Evolutionary conservation across 2,113 vertebrate species (phyloP).

Genomic region (Archilochus colubris): DNA sequence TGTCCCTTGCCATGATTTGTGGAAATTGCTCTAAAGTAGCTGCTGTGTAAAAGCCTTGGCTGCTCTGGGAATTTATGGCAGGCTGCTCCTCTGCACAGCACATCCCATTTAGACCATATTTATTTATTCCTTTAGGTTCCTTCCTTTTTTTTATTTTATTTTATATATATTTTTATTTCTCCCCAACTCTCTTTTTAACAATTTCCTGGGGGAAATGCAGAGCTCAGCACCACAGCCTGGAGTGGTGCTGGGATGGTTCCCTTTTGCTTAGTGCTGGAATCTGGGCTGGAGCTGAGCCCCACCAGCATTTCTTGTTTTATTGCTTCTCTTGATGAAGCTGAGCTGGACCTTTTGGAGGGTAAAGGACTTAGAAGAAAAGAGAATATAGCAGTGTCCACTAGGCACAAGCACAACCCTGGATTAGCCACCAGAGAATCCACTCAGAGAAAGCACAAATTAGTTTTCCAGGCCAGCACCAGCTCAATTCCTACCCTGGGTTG

Average conservation of each 20-base stretch:
- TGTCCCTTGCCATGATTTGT: constrained; percentile 74
- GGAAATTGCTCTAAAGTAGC: constrained; percentile 79
- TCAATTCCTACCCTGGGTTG: fast-evolving
- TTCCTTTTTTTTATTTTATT: background rate
- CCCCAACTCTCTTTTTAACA: background rate
- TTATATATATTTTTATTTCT: no score
- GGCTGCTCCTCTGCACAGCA: background rate
- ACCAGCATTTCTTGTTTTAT: background rate
- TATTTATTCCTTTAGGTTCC: constrained; percentile 43
- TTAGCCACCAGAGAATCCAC: background rate
- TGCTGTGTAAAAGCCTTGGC: constrained; percentile 49
- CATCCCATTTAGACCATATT: constrained; percentile 33
- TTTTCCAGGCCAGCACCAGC: background rate
- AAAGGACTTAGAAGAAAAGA: background rate
- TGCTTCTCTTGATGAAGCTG: background rate
- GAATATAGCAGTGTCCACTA: background rate
- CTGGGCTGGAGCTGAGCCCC: background rate
- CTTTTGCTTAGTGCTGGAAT: background rate
- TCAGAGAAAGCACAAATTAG: fast-evolving
- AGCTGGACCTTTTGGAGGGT: background rate
- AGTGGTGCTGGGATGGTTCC: background rate
- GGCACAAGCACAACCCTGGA: background rate
- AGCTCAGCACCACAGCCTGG: background rate
- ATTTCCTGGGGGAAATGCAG: background rate
- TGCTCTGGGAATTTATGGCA: constrained; percentile 46